Evolutionary conservation across 2,113 vertebrate genomes (phyloP).

Genomic region (Stegastes partitus): DNA sequence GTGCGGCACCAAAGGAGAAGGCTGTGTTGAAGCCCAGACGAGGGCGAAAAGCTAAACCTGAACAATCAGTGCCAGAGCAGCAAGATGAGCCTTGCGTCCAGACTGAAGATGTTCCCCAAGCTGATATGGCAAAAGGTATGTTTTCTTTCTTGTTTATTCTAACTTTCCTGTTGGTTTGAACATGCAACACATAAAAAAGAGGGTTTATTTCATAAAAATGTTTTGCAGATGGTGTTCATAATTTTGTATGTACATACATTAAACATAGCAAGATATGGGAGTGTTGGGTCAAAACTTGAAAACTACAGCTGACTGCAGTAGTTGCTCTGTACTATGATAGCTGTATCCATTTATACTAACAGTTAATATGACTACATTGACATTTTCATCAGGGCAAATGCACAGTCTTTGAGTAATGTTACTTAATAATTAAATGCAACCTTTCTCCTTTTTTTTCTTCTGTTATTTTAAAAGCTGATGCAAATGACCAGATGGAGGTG

Average conservation of each 20-base stretch:
- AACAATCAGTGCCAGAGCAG: constrained; percentile 8
- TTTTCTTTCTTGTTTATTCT: neutral
- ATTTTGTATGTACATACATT: no score
- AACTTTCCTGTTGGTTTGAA: neutral
- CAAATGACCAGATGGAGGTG: constrained; percentile 12
- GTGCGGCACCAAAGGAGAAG: constrained; percentile 9
- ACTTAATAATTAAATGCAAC: neutral
- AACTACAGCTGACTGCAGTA: neutral
- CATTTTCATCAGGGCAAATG: neutral
- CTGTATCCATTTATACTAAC: neutral
- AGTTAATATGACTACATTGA: no score
- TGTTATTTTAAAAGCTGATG: constrained; percentile 11
- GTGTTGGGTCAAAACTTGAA: neutral
- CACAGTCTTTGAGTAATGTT: neutral
- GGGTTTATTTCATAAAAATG: no score
- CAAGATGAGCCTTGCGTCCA: neutral
- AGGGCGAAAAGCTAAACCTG: constrained; percentile 61
- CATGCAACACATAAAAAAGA: no score
- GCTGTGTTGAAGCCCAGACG: constrained; percentile 44
- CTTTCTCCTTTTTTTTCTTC: neutral
- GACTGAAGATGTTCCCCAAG: neutral
- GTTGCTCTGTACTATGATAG: neutral
- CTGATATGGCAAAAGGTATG: constrained; percentile 34
- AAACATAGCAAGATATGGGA: no score
- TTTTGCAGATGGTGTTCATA: no score